phyloP scores from a whole-genome alignment of 1,140 invertebrate genomes.

The Heliconius melpomene region DNA sequence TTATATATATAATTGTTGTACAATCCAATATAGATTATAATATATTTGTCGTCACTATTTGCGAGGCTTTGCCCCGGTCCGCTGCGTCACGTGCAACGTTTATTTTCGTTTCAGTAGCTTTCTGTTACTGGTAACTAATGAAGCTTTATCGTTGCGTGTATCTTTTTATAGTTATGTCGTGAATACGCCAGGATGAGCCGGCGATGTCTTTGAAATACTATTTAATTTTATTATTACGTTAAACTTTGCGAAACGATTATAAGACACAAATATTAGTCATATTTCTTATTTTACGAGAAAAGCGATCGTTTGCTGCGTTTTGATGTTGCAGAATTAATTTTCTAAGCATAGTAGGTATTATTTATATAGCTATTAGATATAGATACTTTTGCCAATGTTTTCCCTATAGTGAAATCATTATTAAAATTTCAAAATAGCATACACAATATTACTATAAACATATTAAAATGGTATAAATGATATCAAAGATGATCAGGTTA shows the following conservation, averaged over 20 bases:
- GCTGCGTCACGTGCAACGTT: slow-evolving; percentile 53
- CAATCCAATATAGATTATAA: slow-evolving; percentile 26
- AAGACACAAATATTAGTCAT: background rate
- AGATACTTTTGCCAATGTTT: too few species aligned
- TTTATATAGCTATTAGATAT: too few species aligned
- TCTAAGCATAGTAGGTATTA: background rate
- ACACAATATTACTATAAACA: too few species aligned
- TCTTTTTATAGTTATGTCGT: slow-evolving; percentile 23
- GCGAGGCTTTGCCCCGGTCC: slow-evolving; percentile 35
- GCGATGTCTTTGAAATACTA: background rate
- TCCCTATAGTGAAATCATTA: too few species aligned
- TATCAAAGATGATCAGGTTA: background rate
- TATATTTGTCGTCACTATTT: slow-evolving; percentile 32
- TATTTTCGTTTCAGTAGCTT: slow-evolving; percentile 58
- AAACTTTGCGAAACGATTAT: background rate
- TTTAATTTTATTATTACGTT: background rate
- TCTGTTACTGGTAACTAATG: slow-evolving; percentile 36
- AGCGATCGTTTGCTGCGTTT: background rate
- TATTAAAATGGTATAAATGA: background rate
- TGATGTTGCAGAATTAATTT: background rate
- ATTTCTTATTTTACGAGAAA: background rate
- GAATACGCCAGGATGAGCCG: slow-evolving; percentile 8
- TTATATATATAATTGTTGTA: slow-evolving; percentile 32
- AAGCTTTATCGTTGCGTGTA: slow-evolving; percentile 40
- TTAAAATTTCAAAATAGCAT: too few species aligned